Percentiles rank a stretch among this genome's conserved stretches.
Evolutionary conservation across 1,140 invertebrate genomes (phyloP).

Genomic region (Euschistus heros): DNA sequence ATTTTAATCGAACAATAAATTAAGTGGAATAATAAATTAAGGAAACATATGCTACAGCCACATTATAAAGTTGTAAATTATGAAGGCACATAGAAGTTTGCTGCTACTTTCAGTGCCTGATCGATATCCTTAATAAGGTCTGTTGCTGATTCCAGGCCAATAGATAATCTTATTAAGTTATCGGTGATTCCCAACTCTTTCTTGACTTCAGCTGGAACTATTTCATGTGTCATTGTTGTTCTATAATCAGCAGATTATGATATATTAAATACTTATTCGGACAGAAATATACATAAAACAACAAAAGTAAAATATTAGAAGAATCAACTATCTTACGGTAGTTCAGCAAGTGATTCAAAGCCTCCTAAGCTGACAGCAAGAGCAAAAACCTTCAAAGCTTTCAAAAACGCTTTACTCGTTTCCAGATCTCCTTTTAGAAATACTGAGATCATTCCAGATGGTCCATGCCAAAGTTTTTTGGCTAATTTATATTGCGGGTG

Average conservation of each 20-base stretch:
- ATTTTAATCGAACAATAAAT: too few species aligned
- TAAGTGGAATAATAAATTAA: too few species aligned
- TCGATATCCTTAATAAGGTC: constrained; percentile 82
- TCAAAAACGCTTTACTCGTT: constrained; percentile 67
- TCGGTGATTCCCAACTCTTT: constrained; percentile 71
- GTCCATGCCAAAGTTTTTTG: constrained; percentile 73
- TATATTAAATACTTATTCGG: too few species aligned
- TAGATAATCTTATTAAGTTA: constrained; percentile 76
- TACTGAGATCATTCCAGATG: constrained; percentile 87
- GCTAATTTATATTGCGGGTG: constrained; percentile 85
- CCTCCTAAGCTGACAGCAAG: constrained; percentile 94
- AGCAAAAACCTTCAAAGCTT: constrained; percentile 66
- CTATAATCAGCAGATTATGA: too few species aligned
- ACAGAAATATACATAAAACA: too few species aligned
- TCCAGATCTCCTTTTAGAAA: constrained; percentile 71
- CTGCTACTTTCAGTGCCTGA: constrained; percentile 50
- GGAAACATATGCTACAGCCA: too few species aligned
- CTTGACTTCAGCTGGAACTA: constrained; percentile 59
- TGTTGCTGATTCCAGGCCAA: constrained; percentile 78
- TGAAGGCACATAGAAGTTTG: neutral
- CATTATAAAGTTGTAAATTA: too few species aligned
- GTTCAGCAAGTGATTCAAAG: constrained; percentile 81
- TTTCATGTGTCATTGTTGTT: constrained; percentile 70
- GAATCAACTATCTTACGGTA: constrained; percentile 51
- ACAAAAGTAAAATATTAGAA: constrained; percentile 29